Percentiles rank a stretch among this genome's conserved stretches.
phyloP scores from a whole-genome alignment of 2,888 invertebrate species.

The Lamproptera curius region DNA sequence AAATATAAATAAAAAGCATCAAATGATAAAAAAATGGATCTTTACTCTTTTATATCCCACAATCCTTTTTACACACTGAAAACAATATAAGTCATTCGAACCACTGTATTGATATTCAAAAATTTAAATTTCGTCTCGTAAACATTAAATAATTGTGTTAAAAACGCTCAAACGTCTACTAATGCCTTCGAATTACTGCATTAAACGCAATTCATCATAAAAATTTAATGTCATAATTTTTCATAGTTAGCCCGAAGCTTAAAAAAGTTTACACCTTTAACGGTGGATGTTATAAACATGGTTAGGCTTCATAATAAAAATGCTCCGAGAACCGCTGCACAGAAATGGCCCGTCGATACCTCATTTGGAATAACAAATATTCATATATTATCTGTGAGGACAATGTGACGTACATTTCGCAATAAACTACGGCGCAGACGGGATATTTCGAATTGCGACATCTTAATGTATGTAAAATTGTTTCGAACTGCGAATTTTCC shows the following conservation, averaged over 20 bases:
- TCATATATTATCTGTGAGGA: constrained; percentile 1
- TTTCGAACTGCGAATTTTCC: neutral
- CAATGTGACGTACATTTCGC: neutral
- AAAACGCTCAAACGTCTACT: neutral
- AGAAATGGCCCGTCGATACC: neutral
- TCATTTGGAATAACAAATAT: neutral
- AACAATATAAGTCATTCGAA: too few species aligned
- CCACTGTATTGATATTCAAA: too few species aligned
- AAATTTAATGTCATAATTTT: neutral
- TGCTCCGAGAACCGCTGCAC: neutral
- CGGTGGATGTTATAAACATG: neutral
- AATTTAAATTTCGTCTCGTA: too few species aligned
- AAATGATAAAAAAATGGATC: too few species aligned
- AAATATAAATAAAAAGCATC: too few species aligned
- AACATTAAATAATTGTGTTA: too few species aligned
- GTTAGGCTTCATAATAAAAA: neutral
- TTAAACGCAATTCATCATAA: neutral
- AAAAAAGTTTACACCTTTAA: neutral
- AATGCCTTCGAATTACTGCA: neutral
- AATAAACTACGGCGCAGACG: constrained; percentile 1
- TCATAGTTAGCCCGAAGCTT: neutral
- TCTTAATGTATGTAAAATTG: neutral
- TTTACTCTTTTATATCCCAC: too few species aligned
- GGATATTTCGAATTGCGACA: neutral
- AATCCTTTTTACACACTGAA: too few species aligned